A percentile compares a stretch with the other conserved stretches of the same genome.
These are phyloP conservation scores for Drosophila sulfurigaster DNA, from an alignment of 1,140 invertebrate species.

Conservation along the genomic window DNA sequence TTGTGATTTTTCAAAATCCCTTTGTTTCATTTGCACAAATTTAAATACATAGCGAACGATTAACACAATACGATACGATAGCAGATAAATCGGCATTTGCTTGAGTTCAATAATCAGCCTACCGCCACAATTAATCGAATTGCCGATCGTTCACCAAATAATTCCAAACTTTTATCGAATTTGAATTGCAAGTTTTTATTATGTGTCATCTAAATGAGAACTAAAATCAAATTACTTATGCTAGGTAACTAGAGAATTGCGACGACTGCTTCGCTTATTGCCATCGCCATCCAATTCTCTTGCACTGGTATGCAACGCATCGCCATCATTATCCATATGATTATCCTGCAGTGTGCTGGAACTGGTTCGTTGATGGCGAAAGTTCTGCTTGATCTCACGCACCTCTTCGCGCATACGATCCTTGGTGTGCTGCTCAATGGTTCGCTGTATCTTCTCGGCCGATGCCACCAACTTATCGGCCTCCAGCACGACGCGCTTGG, in stretches of 20 bases:
- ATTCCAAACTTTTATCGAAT: neutral
- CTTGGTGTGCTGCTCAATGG: conserved; percentile 76
- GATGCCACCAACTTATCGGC: conserved; percentile 75
- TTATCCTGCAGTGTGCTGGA: conserved; percentile 11
- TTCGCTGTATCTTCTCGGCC: conserved; percentile 78
- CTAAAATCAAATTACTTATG: conserved; percentile 18
- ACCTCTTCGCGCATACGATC: conserved; percentile 78
- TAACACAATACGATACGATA: conserved; percentile 1
- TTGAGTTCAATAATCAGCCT: neutral
- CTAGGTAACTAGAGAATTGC: conserved; percentile 61
- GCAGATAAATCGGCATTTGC: neutral
- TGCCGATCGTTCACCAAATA: neutral
- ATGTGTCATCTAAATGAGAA: conserved; percentile 10
- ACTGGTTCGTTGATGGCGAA: conserved; percentile 48
- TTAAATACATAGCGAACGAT: neutral
- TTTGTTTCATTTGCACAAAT: no score
- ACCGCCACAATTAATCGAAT: conserved; percentile 15
- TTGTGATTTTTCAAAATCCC: neutral
- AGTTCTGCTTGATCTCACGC: conserved; percentile 71
- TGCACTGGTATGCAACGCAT: neutral
- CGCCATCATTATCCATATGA: neutral
- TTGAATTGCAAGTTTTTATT: conserved; percentile 17
- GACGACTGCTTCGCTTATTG: conserved; percentile 56
- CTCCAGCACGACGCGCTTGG: conserved; percentile 63
- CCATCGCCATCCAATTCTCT: conserved; percentile 2